Evolutionary conservation across 2,888 invertebrate genomes (phyloP).

Genomic region (Chirona hameri): DNA sequence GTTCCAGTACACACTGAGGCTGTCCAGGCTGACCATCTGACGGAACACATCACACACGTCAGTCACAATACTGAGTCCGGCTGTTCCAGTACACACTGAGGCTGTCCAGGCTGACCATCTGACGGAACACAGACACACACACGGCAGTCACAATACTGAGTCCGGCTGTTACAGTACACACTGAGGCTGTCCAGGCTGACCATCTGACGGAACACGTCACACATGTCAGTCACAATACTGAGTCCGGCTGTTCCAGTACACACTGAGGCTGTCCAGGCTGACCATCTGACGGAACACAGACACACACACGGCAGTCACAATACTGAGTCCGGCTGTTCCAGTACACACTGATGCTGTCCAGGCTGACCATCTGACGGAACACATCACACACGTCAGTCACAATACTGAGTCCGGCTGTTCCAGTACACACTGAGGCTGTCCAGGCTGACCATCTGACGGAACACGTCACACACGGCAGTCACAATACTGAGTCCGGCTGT

Average conservation of each 20-base stretch:
- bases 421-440: conserved; percentile 83
- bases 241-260: conserved; percentile 79
- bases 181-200: conserved; percentile 76
- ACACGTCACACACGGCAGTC: too few relatives aligned
- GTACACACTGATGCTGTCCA: too few relatives aligned
- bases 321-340: too few relatives aligned
- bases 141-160: too few relatives aligned
- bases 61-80: too few relatives aligned
- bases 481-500: conserved; percentile 56
- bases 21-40: conserved; percentile 59
- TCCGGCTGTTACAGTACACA: conserved; percentile 78
- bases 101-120: too few relatives aligned
- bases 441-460: conserved; percentile 64
- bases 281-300: background rate
- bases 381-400: too few relatives aligned
- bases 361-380: too few relatives aligned
- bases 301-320: too few relatives aligned
- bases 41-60: too few relatives aligned
- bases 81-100: too few relatives aligned
- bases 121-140: too few relatives aligned
- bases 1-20: conserved; percentile 85
- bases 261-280: conserved; percentile 70
- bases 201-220: conserved; percentile 52
- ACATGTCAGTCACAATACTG: conserved; percentile 41
- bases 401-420: conserved; percentile 66